Evolutionary conservation across 2,888 invertebrate species (phyloP), one percentile per base, ranked within the genome.

Genomic region (Trichogramma evanescens): DNA sequence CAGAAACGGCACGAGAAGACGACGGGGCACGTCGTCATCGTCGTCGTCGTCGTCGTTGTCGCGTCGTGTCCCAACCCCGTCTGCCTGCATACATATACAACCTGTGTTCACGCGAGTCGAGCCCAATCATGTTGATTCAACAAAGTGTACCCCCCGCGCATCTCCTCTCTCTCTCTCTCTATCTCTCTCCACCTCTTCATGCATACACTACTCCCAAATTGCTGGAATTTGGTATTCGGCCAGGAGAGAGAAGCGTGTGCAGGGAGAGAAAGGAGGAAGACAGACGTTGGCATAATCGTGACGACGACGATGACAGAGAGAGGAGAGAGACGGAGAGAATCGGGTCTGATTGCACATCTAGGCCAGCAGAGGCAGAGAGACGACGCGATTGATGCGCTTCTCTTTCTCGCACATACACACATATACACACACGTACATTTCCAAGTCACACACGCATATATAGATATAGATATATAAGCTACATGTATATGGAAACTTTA

Each of bases 111-210:
- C 26, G 26, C 26, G 26, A 72, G 74, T 74, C 74, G 72, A 74
- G 75, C 73, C 72, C 77, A 76, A 77, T 77, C 76, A 77, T 76
- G 77, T 77, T 77, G 77, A 78, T 77, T 78, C 77, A 77, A 78
- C 77, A 77, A 75, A 77, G 77, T 75, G 67, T 66, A 76, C 74
- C 75, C 72, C 75, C 73, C n/a, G 8, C 45, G 8, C n/a, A 8
- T n/a, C n/a, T 9, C 26, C 26, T 45, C 45, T 45, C 9, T 45
- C n/a, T 45, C 45, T 3, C 2, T 45, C n/a, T 45, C 45, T 45
- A 2, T 45, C 45, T 45, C 26, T 26, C 26, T 26, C 26, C 26
- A 26, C 26, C 26, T 26, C 26, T 26, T 26, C 26, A 26, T 26
- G 26, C 26, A 26, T 26, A 26, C 26, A 26, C 26, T 45, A 9